These are phyloP conservation scores for Darevskia mixta DNA, from an alignment of 2,797 vertebrate genomes.

Conservation along the genomic window DNA sequence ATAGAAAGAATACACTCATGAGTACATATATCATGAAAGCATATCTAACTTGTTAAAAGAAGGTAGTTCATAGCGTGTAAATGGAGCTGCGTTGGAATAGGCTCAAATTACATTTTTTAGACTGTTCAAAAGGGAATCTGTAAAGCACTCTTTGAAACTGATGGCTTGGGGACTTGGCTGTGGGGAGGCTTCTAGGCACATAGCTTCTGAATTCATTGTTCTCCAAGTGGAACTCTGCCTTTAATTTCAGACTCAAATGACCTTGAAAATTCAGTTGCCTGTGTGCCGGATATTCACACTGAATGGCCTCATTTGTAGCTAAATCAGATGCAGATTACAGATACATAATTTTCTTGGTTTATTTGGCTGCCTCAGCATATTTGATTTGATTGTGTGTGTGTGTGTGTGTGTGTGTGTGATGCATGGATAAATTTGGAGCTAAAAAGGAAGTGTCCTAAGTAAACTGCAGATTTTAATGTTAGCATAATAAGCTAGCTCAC, in stretches of 20 bases:
- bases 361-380: conserved; percentile 17
- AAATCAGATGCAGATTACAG: conserved; percentile 17
- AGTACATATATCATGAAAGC: too few species aligned
- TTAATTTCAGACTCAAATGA: conserved; percentile 13
- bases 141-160: background rate
- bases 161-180: background rate
- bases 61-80: background rate
- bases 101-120: background rate
- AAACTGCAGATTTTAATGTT: conserved; percentile 9
- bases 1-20: too few species aligned
- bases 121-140: background rate
- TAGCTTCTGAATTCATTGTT: background rate
- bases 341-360: conserved; percentile 7
- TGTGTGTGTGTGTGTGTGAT: background rate
- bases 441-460: conserved; percentile 4
- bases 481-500: background rate
- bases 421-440: background rate
- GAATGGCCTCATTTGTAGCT: conserved; percentile 4
- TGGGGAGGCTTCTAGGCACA: background rate
- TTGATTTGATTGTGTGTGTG: conserved; percentile 11
- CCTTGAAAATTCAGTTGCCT: conserved; percentile 10
- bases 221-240: background rate
- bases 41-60: background rate
- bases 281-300: background rate
- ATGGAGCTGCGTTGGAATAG: background rate